Base-by-base conservation (phyloP, 2,888 invertebrate species). In the Galerucella calmariensis region DNA sequence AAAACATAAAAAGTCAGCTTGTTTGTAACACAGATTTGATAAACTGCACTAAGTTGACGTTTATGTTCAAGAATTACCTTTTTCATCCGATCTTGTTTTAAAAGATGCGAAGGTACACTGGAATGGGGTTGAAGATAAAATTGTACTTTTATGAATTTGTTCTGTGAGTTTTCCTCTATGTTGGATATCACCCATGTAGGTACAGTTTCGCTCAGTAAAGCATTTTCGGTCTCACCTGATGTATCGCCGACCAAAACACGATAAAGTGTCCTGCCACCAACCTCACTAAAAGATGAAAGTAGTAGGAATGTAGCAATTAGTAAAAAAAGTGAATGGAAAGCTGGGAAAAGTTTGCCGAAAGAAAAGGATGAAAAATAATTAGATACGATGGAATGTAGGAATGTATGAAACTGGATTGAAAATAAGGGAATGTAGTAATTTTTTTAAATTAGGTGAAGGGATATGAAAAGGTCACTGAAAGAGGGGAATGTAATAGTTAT, bases 121-220 rank as follows among this genome's bases (percentile, higher is more conserved):
- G 96, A 92, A 89, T 99, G 97, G n/a, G 98, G 97, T 82, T 97
- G 92, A 71, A 99, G 91, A 87, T 96, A 97, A 88, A 99, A 99
- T 41, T 99, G 96, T 85, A 99, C 94, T 90, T 99, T 99, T 82
- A 95, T 95, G 83, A 98, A 95, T 88, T 98, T 97, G 1, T 98
- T 98, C 78, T 96, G 92, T 80, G 95, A 95, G 89, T 97, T 96
- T 84, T 97, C 96, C 74, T 98, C 94, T 61, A 97, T 95, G 63
- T 97, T 96, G 82, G 98, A 97, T 0, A 95, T 94, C 12, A 99
- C 97, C 98, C 98, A 99, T 14, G 93, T 92, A 0, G 98, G 98
- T 14, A 98, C 96, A 0, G 96, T 97, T 87, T 99, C 99, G 80
- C 95, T 94, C 10, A 99, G 90, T 61, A 98, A 90, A 77, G 94